Conservation (phyloP, 1,140 invertebrate genomes). For the Aphelinus certus region DNA sequence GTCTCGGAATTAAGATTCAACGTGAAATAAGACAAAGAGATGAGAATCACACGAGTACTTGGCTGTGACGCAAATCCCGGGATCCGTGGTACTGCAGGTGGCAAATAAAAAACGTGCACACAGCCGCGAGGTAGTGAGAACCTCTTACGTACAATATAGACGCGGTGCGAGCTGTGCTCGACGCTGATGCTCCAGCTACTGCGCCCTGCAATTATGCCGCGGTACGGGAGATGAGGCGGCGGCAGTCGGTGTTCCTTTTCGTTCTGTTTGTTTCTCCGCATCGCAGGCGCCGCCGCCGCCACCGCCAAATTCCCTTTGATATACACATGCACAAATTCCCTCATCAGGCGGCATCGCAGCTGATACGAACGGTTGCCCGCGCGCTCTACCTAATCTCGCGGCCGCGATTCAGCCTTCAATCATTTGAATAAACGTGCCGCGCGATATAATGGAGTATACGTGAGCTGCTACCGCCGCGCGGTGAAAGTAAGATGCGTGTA, state of each 20-base stretch:
- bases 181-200: background rate
- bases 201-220: background rate
- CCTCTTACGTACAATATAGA: background rate
- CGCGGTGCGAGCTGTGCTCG: too few relatives aligned
- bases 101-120: too few relatives aligned
- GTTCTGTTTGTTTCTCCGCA: background rate
- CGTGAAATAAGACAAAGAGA: too few relatives aligned
- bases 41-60: too few relatives aligned
- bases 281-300: too few relatives aligned
- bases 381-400: background rate
- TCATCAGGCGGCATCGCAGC: background rate
- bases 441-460: background rate
- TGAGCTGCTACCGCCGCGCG: background rate
- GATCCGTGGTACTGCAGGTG: too few relatives aligned
- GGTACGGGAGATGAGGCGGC: background rate
- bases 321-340: background rate
- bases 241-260: background rate
- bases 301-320: too few relatives aligned
- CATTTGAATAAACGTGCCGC: slow-evolving; percentile 4
- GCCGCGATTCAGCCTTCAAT: slow-evolving; percentile 7
- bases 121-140: background rate
- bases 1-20: too few relatives aligned
- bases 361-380: background rate
- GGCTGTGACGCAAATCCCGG: too few relatives aligned
- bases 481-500: background rate